Base-by-base conservation (phyloP, 2,113 vertebrate genomes). In the Blennius ocellaris region DNA sequence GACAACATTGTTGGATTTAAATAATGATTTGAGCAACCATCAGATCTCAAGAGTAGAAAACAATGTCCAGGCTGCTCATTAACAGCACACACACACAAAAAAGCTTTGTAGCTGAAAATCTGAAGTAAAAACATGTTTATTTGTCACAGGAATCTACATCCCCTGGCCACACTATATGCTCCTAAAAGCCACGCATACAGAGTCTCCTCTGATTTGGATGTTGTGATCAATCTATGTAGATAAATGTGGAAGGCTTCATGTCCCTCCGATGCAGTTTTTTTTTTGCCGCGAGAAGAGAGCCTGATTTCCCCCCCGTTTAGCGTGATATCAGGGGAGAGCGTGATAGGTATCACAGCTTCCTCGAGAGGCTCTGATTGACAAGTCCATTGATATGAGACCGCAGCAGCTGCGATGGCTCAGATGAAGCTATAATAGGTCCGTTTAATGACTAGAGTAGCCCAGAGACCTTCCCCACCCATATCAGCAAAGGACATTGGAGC, bases 381-480 rank as follows among this genome's bases (percentile, higher is more conserved):
- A 60, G 73, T 85, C 58, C 61, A 85, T 71, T 76, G 87, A 71
- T 59, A 71, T 9, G 1, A 69, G 73, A 74, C 61, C 11, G 50
- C 64, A 61, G 63, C 56, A 17, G 66, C 71, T 8, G 1, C 16
- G 0, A 44, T 3, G 5, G 54, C 57, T 54, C 76, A 81, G 68
- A 73, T 61, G 72, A 73, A 73, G 69, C 61, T 84, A 71, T 83
- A 86, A 92, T 80, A 51, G 83, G 55, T 51, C 51, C 5, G 39
- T 76, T 82, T 83, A 88, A 86, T 87, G 87, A 89, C 77, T 73
- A 75, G 73, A 75, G 76, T 14, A 65, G 70, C 67, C 52, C 61
- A 55, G 78, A 80, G 80, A 84, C 73, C 69, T 66, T 64, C 21
- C 17, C 44, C 15, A 17, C 69, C 48, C 45, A 21, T 60, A 75